These are phyloP conservation scores for Drosophila niveifrons DNA, from an alignment of 2,888 invertebrate genomes.

Conservation along the genomic window DNA sequence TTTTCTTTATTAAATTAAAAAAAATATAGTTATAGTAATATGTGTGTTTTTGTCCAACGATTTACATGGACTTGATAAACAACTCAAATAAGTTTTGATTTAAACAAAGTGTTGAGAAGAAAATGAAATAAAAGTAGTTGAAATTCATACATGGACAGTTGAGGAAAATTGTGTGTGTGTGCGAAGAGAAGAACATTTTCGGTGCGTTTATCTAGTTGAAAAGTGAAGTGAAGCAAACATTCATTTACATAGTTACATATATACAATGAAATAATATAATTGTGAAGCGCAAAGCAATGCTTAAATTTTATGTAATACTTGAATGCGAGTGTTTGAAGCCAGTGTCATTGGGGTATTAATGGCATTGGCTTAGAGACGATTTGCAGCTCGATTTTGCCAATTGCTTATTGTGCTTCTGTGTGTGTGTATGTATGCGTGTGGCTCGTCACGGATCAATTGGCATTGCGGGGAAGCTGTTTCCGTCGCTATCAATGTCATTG, in stretches of 20 bases:
- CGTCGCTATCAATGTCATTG: constrained; percentile 70
- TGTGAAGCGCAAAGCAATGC: background rate
- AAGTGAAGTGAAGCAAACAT: constrained; percentile 8
- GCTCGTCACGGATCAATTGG: constrained; percentile 59
- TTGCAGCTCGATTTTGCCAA: constrained; percentile 47
- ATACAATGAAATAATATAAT: background rate
- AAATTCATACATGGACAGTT: constrained; percentile 31
- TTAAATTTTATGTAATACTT: constrained; percentile 7
- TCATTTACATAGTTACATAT: constrained; percentile 13
- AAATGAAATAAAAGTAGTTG: constrained; percentile 15
- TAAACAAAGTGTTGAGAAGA: constrained; percentile 29
- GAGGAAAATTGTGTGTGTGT: constrained; percentile 38
- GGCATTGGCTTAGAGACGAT: constrained; percentile 26
- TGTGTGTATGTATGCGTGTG: constrained; percentile 1
- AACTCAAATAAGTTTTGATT: constrained; percentile 33
- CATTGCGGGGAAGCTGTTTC: constrained; percentile 37
- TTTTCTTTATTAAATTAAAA: constrained; percentile 13
- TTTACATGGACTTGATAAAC: constrained; percentile 28
- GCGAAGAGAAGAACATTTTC: constrained; percentile 23
- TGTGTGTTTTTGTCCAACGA: constrained; percentile 34
- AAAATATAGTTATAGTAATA: constrained; percentile 33
- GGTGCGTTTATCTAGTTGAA: background rate
- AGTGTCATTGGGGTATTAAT: constrained; percentile 19
- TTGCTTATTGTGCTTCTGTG: constrained; percentile 37
- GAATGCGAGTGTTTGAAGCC: background rate